Conservation (phyloP, 2,113 vertebrate species). For the Megaceryle torquata region DNA sequence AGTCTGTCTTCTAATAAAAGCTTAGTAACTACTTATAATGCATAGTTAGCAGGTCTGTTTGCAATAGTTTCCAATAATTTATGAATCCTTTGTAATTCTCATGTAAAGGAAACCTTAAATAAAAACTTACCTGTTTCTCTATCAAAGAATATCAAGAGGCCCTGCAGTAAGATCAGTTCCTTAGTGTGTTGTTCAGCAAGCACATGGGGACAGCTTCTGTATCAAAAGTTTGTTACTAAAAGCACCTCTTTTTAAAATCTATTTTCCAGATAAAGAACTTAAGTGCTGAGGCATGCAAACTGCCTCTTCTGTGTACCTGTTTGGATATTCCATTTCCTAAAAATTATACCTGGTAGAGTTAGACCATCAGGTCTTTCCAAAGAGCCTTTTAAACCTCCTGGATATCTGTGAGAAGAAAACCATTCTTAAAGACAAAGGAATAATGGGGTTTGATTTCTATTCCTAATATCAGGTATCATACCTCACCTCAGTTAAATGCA, state of each 20-base stretch:
- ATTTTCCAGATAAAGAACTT: background rate
- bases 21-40: background rate
- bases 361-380: background rate
- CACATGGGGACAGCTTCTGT: background rate
- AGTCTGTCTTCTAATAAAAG: background rate
- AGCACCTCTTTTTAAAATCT: rapidly evolving
- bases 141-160: background rate
- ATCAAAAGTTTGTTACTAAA: background rate
- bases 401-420: background rate
- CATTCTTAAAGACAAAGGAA: background rate
- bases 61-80: background rate
- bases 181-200: background rate
- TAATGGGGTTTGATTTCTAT: background rate
- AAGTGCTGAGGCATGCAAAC: background rate
- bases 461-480: rapidly evolving
- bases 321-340: background rate
- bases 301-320: background rate
- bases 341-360: background rate
- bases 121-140: background rate
- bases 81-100: background rate
- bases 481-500: background rate
- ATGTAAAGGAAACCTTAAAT: background rate
- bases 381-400: background rate
- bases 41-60: background rate
- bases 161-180: background rate